phyloP scores from a whole-genome alignment of 2,888 invertebrate species.

The Acleris literana region DNA sequence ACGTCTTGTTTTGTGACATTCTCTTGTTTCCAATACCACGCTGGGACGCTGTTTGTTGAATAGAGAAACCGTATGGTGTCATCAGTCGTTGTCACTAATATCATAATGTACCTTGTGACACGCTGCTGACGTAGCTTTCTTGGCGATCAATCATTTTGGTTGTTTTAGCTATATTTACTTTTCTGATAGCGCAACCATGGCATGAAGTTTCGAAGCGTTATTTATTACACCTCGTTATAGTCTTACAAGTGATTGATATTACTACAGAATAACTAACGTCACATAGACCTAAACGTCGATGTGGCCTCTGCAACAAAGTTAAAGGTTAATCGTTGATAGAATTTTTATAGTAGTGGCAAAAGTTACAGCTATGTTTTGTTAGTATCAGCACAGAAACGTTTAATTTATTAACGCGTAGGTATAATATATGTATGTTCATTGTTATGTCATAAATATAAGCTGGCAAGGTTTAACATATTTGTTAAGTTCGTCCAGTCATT shows the following conservation, averaged over 20 bases:
- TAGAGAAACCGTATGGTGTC: conserved; percentile 39
- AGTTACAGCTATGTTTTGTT: too few relatives aligned
- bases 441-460: too few relatives aligned
- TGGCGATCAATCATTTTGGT: conserved; percentile 3
- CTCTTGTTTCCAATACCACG: conserved; percentile 44
- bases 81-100: conserved; percentile 10
- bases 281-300: too few relatives aligned
- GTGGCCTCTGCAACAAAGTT: neutral
- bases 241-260: neutral
- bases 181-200: neutral
- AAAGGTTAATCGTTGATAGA: neutral
- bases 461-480: too few relatives aligned
- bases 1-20: conserved; percentile 40
- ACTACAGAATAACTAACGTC: too few relatives aligned
- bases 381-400: too few relatives aligned
- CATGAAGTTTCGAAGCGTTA: conserved; percentile 1
- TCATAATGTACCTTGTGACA: neutral
- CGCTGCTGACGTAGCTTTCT: neutral
- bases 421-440: too few relatives aligned
- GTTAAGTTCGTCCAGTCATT: too few relatives aligned
- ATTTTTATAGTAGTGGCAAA: neutral
- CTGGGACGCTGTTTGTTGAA: conserved; percentile 39
- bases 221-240: conserved; percentile 2
- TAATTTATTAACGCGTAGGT: too few relatives aligned
- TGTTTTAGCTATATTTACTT: neutral